Evolutionary conservation across 2,888 invertebrate genomes (phyloP), one percentile per base, ranked within the genome.

Genomic region (Operophtera brumata): DNA sequence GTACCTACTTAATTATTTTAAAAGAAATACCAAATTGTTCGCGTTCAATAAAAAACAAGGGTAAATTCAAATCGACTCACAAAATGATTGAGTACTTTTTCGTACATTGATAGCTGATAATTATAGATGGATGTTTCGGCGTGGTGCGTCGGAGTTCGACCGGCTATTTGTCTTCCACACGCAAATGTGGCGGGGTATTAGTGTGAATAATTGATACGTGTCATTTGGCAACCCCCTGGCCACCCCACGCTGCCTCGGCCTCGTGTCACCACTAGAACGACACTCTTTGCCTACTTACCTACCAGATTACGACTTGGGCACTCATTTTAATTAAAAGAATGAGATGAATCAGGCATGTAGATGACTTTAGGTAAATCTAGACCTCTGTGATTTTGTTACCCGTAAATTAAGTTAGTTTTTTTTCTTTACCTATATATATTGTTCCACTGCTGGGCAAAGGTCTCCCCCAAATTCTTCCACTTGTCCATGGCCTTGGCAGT

Each of bases 201-300:
- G 80, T 84, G 78, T 90, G 86, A 90, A 90, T 89, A 89, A 89
- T 90, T 88, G 86, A 90, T 90, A 83, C 77, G 76, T 87, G 88
- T 90, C 88, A 86, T 90, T 90, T 89, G 89, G 88, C 89, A 87
- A 89, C 87, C 83, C 80, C 85, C 84, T 73, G 54, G 65, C 59
- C 72, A 47, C 59, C 63, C 63, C 26, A 37, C 37, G 35, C 35
- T 47, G 35, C 47, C 72, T 72, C 44, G 36, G 50, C 61, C 65
- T 54, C 54, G 58, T 67, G 67, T 63, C 69, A 70, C 67, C 54
- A 63, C 53, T 60, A 61, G 62, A 69, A 70, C 62, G 63, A 70
- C 62, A 64, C 48, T 72, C 73, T 78, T 71, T 48, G 48, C 12
- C 45, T 11, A 34, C 5, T 34, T 11, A 34, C 13, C 37, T 47